Conservation (phyloP, 1,140 invertebrate species). For the Drosophila obscura region DNA sequence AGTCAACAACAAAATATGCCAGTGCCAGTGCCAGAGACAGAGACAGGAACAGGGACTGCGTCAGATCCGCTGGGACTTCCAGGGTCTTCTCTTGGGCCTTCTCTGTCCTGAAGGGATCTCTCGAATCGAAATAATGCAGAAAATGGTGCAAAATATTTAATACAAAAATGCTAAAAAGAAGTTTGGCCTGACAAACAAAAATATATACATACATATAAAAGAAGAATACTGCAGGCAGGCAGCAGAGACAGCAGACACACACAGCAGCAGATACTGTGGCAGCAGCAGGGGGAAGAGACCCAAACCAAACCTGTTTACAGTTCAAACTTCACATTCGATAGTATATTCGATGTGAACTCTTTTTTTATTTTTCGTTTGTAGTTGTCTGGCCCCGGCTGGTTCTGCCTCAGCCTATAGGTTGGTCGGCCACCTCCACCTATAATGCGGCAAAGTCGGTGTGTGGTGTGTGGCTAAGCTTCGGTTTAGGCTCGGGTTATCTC, state of each 20-base stretch:
- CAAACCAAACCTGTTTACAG: constrained; percentile 49
- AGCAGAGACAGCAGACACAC: constrained; percentile 30
- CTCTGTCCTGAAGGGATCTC: constrained; percentile 40
- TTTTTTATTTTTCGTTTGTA: constrained; percentile 14
- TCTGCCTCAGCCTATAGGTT: constrained; percentile 9
- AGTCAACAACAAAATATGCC: constrained; percentile 81
- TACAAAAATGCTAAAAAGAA: constrained; percentile 70
- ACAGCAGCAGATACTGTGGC: constrained; percentile 9
- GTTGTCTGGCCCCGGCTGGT: constrained; percentile 22
- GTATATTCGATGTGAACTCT: constrained; percentile 46
- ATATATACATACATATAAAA: not conserved
- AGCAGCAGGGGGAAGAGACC: too few relatives aligned
- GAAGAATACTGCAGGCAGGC: constrained; percentile 16
- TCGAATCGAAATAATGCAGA: constrained; percentile 78
- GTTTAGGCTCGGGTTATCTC: constrained; percentile 64
- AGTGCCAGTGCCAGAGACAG: constrained; percentile 17
- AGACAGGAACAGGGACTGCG: not conserved
- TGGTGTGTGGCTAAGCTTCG: constrained; percentile 26
- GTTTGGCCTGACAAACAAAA: constrained; percentile 37
- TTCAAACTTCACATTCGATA: constrained; percentile 49
- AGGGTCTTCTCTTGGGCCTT: constrained; percentile 24
- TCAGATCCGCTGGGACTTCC: constrained; percentile 1
- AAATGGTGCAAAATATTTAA: constrained; percentile 82
- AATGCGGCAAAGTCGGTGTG: too few relatives aligned
- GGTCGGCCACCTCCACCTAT: too few relatives aligned